Percentiles rank a stretch among this genome's conserved stretches.
phyloP scores from a whole-genome alignment of 2,888 invertebrate species.

The Orthonychiurus folsomi region DNA sequence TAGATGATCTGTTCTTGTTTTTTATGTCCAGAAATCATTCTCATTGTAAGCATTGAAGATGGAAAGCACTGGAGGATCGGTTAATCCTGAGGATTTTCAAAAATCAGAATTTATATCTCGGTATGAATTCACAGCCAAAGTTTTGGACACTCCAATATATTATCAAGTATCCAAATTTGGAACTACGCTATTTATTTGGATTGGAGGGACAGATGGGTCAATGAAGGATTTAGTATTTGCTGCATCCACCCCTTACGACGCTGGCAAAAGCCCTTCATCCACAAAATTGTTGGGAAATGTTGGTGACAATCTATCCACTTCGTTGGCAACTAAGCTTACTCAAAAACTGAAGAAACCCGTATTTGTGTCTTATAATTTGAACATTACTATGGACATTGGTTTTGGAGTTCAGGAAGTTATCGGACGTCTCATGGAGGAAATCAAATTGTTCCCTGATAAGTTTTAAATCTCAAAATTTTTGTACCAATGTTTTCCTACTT shows the following conservation, averaged over 20 bases:
- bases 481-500: too few relatives aligned
- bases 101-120: too few relatives aligned
- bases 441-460: background rate
- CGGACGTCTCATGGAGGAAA: background rate
- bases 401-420: background rate
- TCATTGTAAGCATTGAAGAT: too few relatives aligned
- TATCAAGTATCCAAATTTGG: constrained; percentile 47
- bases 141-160: constrained; percentile 43
- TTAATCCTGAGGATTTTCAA: too few relatives aligned
- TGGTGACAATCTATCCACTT: constrained; percentile 42
- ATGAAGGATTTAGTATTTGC: constrained; percentile 25
- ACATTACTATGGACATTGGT: constrained; percentile 40
- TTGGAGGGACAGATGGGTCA: constrained; percentile 42
- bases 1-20: too few relatives aligned
- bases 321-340: constrained; percentile 42
- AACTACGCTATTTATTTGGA: constrained; percentile 46
- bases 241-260: constrained; percentile 24
- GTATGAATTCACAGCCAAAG: constrained; percentile 42
- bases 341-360: constrained; percentile 47
- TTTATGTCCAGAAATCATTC: too few relatives aligned
- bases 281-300: constrained; percentile 45
- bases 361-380: constrained; percentile 49
- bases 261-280: constrained; percentile 40
- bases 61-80: too few relatives aligned
- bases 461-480: too few relatives aligned